Evolutionary conservation across 1,140 invertebrate species (phyloP), one percentile per base, ranked within the genome.

Genomic region (Colletes latitarsis): DNA sequence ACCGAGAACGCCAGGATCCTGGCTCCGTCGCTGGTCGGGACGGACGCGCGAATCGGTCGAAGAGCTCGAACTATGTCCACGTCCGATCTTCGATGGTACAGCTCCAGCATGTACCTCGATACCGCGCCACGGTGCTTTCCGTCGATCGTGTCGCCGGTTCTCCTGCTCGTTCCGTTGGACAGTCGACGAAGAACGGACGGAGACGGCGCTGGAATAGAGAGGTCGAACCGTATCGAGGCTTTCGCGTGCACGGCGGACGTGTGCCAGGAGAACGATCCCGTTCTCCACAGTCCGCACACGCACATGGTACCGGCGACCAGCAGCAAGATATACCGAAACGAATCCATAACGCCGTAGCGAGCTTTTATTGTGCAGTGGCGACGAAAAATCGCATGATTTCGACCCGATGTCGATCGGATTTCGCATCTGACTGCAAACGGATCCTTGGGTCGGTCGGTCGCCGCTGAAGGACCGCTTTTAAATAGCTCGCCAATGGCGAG

Each of bases 71-170:
- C 88, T 19, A 92, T 89, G 55, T 93, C 92, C 0, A 90, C 85
- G 39, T 91, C 89, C 4, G 90, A 90, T 15, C 89, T 88, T 19
- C 90, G 89, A 55, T 91, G 88, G 53, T 93, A 93, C 2, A 93
- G 81, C 68, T 91, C 85, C 6, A 93, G 69, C 92, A 93, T 93
- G 64, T 93, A 93, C 9, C 76, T 88, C 4, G 92, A 92, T 5
- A 91, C 72, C 0, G 88, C 77, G 8, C 86, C 82, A 0, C 87
- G 83, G 58, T 89, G 84, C 68, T 82, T 89, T 43, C 77, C 85
- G 41, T 88, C 77, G 14, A 19, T 68, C 49, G 78, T 70, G 3
- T 83, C 79, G 66, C 5, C 9, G 3, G 21, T 46, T 43, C 77
- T 89, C 68, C 83, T 15, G 43, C 12, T 57, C 2, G 57, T 80